These are phyloP conservation scores for Dunckerocampus dactyliophorus DNA, from an alignment of 2,113 vertebrate species.

Conservation along the genomic window DNA sequence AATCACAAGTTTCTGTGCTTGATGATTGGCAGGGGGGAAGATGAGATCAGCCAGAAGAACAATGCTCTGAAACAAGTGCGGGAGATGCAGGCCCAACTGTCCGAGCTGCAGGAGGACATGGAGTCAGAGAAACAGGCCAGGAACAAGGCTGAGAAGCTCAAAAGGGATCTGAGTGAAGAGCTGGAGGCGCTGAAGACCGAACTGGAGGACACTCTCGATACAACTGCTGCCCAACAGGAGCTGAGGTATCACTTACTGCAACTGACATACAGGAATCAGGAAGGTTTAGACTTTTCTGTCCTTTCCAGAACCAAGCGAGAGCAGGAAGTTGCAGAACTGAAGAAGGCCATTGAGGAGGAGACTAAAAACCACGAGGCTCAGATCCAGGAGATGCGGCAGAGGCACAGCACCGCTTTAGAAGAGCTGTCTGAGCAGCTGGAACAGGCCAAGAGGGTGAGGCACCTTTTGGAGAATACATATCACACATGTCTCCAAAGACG, in stretches of 20 bases:
- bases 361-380: constrained; percentile 91
- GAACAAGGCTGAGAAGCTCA: constrained; percentile 96
- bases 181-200: constrained; percentile 95
- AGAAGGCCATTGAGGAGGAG: constrained; percentile 96
- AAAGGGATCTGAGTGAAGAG: constrained; percentile 93
- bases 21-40: constrained; percentile 80
- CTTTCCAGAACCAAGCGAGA: constrained; percentile 87
- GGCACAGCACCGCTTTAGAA: constrained; percentile 83
- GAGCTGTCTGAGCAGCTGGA: constrained; percentile 96
- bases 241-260: constrained; percentile 78
- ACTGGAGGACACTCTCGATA: constrained; percentile 95
- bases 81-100: constrained; percentile 91
- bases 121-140: constrained; percentile 89
- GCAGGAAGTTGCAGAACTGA: constrained; percentile 94
- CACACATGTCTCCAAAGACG: background rate
- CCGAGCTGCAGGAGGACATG: constrained; percentile 93
- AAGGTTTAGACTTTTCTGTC: background rate
- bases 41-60: constrained; percentile 90
- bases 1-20: background rate
- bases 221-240: constrained; percentile 95
- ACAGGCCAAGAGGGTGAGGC: constrained; percentile 88
- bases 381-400: constrained; percentile 94
- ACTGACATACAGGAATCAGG: too few species aligned
- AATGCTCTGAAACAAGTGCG: constrained; percentile 88
- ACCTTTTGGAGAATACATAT: background rate